These are phyloP conservation scores for Shinisaurus crocodilurus DNA, from an alignment of 2,113 vertebrate species.

Conservation along the genomic window DNA sequence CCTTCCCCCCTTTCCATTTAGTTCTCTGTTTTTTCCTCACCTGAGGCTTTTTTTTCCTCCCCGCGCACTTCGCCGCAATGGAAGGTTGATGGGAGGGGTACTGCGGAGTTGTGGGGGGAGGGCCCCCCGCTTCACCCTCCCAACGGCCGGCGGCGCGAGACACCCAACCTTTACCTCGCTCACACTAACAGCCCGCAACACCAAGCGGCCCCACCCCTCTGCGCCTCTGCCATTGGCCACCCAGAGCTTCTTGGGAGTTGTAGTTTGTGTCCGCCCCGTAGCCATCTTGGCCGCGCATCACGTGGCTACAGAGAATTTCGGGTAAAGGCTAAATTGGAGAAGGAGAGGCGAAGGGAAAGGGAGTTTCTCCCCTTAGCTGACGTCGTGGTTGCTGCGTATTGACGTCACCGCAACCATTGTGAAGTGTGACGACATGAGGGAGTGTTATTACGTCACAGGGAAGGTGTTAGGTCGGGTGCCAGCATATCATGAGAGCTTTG, in stretches of 20 bases:
- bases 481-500: not conserved
- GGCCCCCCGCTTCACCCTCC: conserved; percentile 34
- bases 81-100: conserved; percentile 48
- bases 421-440: not conserved
- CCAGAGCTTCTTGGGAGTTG: conserved; percentile 20
- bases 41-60: not conserved
- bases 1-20: not conserved
- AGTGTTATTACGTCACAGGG: not conserved
- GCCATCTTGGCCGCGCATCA: not conserved
- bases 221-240: conserved; percentile 14
- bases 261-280: not conserved
- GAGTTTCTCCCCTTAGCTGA: not conserved
- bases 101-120: conserved; percentile 17
- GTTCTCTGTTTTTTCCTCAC: conserved; percentile 15
- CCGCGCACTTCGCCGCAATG: conserved; percentile 62
- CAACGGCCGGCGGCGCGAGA: conserved; percentile 34
- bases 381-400: not conserved
- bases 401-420: not conserved
- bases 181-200: conserved; percentile 34
- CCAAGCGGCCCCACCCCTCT: not conserved
- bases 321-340: not conserved
- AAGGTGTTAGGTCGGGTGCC: too few species aligned
- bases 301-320: not conserved
- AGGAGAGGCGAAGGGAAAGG: not conserved
- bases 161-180: conserved; percentile 47